Conservation (phyloP, 2,113 vertebrate species). For the Triplophysa rosa region DNA sequence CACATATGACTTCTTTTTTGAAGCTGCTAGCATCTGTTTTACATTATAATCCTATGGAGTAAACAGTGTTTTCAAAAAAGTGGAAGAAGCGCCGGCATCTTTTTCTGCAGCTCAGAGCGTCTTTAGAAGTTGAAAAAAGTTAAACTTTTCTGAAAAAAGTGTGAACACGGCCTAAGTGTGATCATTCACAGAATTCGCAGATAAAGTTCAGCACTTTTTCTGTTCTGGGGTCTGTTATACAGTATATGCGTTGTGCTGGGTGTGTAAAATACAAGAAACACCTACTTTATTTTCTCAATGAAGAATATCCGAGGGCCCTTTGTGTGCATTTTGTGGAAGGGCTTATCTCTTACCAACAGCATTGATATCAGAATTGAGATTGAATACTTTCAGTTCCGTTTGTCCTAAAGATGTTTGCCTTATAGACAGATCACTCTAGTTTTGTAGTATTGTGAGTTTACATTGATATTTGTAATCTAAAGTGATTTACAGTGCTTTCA, state of each 20-base stretch:
- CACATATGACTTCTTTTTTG: no score
- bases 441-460: neutral
- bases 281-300: constrained; percentile 21
- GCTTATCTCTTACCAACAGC: neutral
- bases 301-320: neutral
- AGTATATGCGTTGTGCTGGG: neutral
- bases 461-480: no score
- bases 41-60: no score
- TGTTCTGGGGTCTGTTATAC: neutral
- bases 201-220: neutral
- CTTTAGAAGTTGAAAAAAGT: no score
- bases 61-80: no score
- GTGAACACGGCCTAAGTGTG: no score
- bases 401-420: neutral
- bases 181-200: no score
- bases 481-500: no score
- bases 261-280: neutral
- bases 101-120: no score
- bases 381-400: neutral
- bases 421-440: constrained; percentile 4
- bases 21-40: no score
- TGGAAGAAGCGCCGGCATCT: no score
- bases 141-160: no score
- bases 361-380: neutral
- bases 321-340: constrained; percentile 1